phyloP scores from a whole-genome alignment of 2,113 vertebrate species.

The Ammodytes dubius region DNA sequence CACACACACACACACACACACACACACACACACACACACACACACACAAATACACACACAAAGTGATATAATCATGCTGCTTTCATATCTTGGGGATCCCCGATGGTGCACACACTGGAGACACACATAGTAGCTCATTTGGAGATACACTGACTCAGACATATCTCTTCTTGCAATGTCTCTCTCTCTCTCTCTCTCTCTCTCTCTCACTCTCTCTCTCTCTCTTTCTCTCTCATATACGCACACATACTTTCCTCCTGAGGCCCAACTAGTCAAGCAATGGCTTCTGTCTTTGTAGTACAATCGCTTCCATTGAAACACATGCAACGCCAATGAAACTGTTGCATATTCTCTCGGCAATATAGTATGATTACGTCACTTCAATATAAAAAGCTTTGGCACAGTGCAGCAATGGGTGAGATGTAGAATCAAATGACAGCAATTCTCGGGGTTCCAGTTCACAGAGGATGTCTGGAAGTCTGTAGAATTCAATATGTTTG shows the following conservation, averaged over 20 bases:
- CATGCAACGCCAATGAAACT: slow-evolving; percentile 17
- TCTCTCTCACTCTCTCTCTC: neutral
- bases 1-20: neutral
- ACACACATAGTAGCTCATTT: slow-evolving; percentile 4
- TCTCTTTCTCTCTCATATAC: neutral
- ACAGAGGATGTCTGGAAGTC: neutral
- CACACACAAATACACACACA: slow-evolving; percentile 8
- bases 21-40: neutral
- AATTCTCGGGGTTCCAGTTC: slow-evolving; percentile 8
- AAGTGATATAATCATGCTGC: neutral
- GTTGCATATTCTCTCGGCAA: slow-evolving; percentile 9
- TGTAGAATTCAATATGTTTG: neutral
- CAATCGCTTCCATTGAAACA: slow-evolving; percentile 20
- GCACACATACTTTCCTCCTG: slow-evolving; percentile 23
- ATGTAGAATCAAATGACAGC: slow-evolving; percentile 11
- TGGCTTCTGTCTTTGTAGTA: slow-evolving; percentile 47
- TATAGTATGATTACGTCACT: slow-evolving; percentile 19
- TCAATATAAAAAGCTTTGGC: slow-evolving; percentile 5
- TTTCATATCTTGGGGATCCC: slow-evolving; percentile 14
- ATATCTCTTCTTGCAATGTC: slow-evolving; percentile 11
- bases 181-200: neutral
- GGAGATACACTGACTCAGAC: slow-evolving; percentile 26
- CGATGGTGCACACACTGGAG: slow-evolving; percentile 8
- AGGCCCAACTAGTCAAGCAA: slow-evolving; percentile 24
- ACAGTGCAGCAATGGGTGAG: slow-evolving; percentile 23